Conservation (phyloP, 2,888 invertebrate genomes). For the Brachyptera putata region DNA sequence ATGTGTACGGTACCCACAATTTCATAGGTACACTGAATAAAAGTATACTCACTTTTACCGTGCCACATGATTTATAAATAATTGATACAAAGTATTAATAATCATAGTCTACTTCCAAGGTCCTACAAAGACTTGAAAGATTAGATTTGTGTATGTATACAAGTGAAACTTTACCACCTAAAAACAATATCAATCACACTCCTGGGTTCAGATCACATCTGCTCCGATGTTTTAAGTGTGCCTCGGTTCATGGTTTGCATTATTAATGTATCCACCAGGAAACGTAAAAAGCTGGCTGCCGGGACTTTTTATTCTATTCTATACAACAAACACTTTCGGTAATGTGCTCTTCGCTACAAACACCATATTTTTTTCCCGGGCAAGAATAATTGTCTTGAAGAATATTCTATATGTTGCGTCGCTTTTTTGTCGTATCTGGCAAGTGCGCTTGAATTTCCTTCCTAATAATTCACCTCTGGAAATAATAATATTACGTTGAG, state of each 20-base stretch:
- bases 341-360: slow-evolving; percentile 1
- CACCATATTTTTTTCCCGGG: neutral
- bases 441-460: neutral
- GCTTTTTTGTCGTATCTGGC: slow-evolving; percentile 2
- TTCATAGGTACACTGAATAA: too few species aligned
- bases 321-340: slow-evolving; percentile 9
- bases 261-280: slow-evolving; percentile 14
- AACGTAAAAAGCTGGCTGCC: slow-evolving; percentile 10
- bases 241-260: slow-evolving; percentile 14
- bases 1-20: too few species aligned
- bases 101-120: too few species aligned
- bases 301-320: slow-evolving; percentile 4
- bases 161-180: slow-evolving; percentile 4
- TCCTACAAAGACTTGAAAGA: too few species aligned
- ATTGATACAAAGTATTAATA: too few species aligned
- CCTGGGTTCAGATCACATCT: slow-evolving; percentile 2
- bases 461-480: slow-evolving; percentile 7
- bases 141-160: too few species aligned
- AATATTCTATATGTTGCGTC: slow-evolving; percentile 3
- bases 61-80: too few species aligned
- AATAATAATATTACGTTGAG: slow-evolving; percentile 11
- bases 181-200: slow-evolving; percentile 10
- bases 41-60: too few species aligned
- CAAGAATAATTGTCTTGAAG: slow-evolving; percentile 2
- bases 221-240: neutral